These are phyloP conservation scores for Cuniculus paca DNA, from an alignment of 2,797 vertebrate species.

Conservation along the genomic window DNA sequence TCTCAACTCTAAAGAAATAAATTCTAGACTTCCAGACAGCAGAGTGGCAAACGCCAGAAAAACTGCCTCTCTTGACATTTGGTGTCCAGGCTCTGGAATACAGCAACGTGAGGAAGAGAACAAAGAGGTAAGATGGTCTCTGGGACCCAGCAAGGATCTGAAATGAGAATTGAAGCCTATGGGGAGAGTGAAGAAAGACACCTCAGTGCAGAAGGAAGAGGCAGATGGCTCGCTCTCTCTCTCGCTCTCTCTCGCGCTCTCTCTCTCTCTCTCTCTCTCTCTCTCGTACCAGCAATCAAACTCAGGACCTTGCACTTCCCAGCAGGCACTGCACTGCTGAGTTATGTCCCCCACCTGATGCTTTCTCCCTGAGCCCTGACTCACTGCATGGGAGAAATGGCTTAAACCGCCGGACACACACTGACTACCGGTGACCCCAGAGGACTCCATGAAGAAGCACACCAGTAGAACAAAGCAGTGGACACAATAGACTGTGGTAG, in stretches of 20 bases:
- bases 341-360: no score
- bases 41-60: neutral
- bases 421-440: neutral
- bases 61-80: neutral
- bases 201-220: no score
- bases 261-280: no score
- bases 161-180: neutral
- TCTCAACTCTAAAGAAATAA: constrained; percentile 49
- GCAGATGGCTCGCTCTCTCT: no score
- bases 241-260: no score
- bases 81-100: neutral
- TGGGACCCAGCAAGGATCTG: neutral
- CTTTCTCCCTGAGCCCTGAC: no score
- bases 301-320: no score
- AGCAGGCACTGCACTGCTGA: no score
- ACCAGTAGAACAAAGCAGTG: neutral
- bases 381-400: no score
- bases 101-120: neutral
- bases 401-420: neutral
- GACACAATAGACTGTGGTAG: neutral
- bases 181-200: neutral
- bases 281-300: no score
- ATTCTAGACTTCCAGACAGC: neutral
- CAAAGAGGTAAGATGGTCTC: neutral
- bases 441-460: neutral